Conservation (phyloP, 1,140 invertebrate species). For the Temnothorax longispinosus region DNA sequence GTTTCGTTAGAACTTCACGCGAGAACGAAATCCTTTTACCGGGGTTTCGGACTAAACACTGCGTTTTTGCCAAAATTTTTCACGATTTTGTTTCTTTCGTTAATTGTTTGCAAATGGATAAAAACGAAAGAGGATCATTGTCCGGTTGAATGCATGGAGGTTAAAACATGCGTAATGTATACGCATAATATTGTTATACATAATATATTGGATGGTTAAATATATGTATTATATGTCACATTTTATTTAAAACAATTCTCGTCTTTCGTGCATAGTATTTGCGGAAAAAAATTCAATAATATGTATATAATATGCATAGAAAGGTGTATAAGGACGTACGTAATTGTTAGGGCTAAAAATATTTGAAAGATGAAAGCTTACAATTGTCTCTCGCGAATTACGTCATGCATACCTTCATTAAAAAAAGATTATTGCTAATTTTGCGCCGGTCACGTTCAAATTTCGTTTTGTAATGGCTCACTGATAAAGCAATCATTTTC, state of each 20-base stretch:
- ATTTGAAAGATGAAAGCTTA: background rate
- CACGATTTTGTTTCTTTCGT: background rate
- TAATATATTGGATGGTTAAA: background rate
- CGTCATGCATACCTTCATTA: constrained; percentile 39
- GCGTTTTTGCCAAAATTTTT: background rate
- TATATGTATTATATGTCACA: background rate
- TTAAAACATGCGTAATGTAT: constrained; percentile 3
- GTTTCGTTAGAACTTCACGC: background rate
- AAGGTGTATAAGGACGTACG: background rate
- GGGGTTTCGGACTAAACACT: background rate
- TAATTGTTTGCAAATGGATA: no score
- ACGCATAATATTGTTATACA: background rate
- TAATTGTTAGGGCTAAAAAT: background rate
- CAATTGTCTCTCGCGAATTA: constrained; percentile 28
- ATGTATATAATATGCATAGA: background rate
- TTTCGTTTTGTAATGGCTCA: constrained; percentile 34
- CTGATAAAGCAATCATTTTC: constrained; percentile 40
- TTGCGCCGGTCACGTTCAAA: constrained; percentile 17
- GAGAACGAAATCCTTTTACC: background rate
- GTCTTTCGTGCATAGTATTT: background rate
- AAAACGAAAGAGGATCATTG: background rate
- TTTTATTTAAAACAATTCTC: background rate
- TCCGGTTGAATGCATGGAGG: background rate
- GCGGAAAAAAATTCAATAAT: background rate
- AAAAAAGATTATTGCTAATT: constrained; percentile 34